phyloP scores from a whole-genome alignment of 2,113 vertebrate species.

The Canis aureus region DNA sequence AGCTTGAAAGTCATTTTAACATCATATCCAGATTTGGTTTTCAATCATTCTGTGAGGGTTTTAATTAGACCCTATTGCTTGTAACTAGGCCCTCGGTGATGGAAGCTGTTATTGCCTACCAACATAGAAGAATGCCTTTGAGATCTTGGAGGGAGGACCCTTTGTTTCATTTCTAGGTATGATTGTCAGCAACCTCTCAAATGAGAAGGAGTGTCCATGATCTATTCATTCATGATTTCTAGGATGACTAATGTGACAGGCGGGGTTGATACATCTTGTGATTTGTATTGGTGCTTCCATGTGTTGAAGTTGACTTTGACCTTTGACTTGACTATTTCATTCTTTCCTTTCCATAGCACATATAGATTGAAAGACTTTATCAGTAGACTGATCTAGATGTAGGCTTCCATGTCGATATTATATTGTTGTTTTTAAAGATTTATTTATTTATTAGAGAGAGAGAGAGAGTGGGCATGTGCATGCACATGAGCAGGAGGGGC shows the following conservation, averaged over 20 bases:
- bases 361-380: background rate
- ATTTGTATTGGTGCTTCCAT: background rate
- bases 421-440: background rate
- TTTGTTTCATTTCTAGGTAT: background rate
- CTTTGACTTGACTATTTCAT: slow-evolving; percentile 8
- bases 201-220: background rate
- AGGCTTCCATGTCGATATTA: background rate
- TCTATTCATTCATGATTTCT: background rate
- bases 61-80: background rate
- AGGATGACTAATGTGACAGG: background rate
- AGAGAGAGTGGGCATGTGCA: background rate
- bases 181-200: background rate
- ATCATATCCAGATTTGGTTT: slow-evolving; percentile 8
- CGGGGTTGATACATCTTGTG: background rate
- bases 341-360: background rate
- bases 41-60: slow-evolving; percentile 36
- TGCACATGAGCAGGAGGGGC: background rate
- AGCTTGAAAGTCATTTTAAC: slow-evolving; percentile 51
- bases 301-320: slow-evolving; percentile 42
- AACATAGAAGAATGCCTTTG: slow-evolving; percentile 10
- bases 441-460: background rate
- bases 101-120: background rate
- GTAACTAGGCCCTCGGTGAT: background rate
- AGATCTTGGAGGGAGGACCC: slow-evolving; percentile 22
- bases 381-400: background rate